These are phyloP conservation scores for Hemichromis elongatus DNA, from an alignment of 2,113 vertebrate species.

Conservation along the genomic window DNA sequence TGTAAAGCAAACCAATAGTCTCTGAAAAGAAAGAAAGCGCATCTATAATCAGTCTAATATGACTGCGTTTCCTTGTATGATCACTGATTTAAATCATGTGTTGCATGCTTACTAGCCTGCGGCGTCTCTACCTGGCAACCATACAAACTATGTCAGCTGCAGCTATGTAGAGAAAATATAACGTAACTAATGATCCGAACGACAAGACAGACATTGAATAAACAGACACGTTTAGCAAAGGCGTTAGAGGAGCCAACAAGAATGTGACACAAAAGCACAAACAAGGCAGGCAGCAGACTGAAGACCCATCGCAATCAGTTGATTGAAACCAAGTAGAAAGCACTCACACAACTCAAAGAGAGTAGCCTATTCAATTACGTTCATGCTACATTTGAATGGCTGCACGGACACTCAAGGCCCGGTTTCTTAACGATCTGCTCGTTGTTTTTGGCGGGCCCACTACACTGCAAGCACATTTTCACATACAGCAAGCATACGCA, in stretches of 20 bases:
- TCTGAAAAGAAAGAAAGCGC: neutral
- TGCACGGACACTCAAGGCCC: neutral
- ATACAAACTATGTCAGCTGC: slow-evolving; percentile 15
- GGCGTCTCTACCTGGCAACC: slow-evolving; percentile 12
- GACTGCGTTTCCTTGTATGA: neutral
- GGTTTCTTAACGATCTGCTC: slow-evolving; percentile 2
- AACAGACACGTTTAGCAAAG: slow-evolving; percentile 5
- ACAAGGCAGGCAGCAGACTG: neutral
- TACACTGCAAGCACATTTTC: neutral
- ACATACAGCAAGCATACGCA: neutral
- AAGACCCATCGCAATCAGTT: neutral
- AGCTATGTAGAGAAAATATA: slow-evolving; percentile 14
- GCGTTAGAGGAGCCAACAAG: neutral
- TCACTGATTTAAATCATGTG: neutral
- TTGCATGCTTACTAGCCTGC: neutral
- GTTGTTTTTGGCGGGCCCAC: neutral
- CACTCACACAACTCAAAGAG: slow-evolving; percentile 19
- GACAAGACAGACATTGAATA: slow-evolving; percentile 2
- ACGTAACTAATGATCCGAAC: slow-evolving; percentile 29
- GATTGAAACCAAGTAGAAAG: slow-evolving; percentile 29
- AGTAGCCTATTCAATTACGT: slow-evolving; percentile 29
- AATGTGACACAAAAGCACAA: slow-evolving; percentile 6
- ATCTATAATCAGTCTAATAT: neutral
- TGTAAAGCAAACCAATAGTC: slow-evolving; percentile 1
- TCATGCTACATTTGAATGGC: slow-evolving; percentile 36